Evolutionary conservation across 1,140 invertebrate species (phyloP).

Genomic region (Platyscapa corneri): DNA sequence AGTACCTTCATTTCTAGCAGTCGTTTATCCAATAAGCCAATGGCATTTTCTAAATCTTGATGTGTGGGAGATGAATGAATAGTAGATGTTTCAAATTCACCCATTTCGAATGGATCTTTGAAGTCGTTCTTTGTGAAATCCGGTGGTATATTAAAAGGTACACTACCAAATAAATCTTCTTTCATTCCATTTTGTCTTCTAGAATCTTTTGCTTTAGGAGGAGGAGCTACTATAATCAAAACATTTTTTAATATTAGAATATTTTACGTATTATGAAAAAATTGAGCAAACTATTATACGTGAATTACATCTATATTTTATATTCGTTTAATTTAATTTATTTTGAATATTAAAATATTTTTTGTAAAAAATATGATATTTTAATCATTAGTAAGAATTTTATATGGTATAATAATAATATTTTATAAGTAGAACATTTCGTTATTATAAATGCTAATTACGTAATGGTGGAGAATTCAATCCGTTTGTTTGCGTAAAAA

Average conservation of each 20-base stretch:
- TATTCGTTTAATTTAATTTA: too few species aligned
- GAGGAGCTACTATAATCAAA: slow-evolving; percentile 82
- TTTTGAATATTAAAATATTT: too few species aligned
- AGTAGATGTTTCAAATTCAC: slow-evolving; percentile 79
- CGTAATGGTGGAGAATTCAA: slow-evolving; percentile 77
- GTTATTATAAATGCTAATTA: slow-evolving; percentile 69
- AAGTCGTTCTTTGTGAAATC: slow-evolving; percentile 70
- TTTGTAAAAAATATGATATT: too few species aligned
- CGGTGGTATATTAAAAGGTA: slow-evolving; percentile 76
- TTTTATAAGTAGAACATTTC: too few species aligned
- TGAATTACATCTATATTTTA: too few species aligned
- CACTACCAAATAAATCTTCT: slow-evolving; percentile 76
- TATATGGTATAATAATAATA: too few species aligned
- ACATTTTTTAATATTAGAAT: not conserved
- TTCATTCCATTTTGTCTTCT: slow-evolving; percentile 76
- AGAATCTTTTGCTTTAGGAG: slow-evolving; percentile 84
- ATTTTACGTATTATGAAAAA: too few species aligned
- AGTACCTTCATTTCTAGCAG: slow-evolving; percentile 88
- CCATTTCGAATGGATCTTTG: slow-evolving; percentile 86
- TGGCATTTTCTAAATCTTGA: slow-evolving; percentile 81
- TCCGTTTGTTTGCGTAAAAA: slow-evolving; percentile 70
- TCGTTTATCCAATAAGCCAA: slow-evolving; percentile 85
- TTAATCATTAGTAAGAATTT: too few species aligned
- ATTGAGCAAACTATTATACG: too few species aligned
- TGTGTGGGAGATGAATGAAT: slow-evolving; percentile 70